Percentiles rank a stretch among this genome's conserved stretches.
phyloP scores from a whole-genome alignment of 2,113 vertebrate genomes.

The Tonatia bakeri region DNA sequence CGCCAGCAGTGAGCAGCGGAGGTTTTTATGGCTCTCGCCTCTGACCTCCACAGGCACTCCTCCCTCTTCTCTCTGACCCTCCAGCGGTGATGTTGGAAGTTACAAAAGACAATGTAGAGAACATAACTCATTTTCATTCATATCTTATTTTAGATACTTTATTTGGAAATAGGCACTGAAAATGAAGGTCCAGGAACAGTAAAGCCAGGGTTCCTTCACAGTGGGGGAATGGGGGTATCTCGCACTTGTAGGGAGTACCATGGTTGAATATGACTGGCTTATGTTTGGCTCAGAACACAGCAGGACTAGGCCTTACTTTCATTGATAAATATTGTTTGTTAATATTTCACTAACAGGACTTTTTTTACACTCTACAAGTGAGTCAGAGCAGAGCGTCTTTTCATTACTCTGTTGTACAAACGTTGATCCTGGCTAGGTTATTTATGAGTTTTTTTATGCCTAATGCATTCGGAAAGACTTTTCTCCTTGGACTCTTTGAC shows the following conservation, averaged over 20 bases:
- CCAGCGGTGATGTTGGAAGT: not conserved
- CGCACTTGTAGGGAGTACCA: not conserved
- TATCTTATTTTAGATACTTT: constrained; percentile 62
- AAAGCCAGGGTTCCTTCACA: not conserved
- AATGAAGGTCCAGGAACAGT: constrained; percentile 60
- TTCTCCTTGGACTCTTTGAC: not conserved
- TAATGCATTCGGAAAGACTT: constrained; percentile 67
- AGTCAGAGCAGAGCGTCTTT: constrained; percentile 54
- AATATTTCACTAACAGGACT: constrained; percentile 64
- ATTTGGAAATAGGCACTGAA: constrained; percentile 73
- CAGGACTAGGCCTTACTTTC: constrained; percentile 82
- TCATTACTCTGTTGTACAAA: constrained; percentile 44
- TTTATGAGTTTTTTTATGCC: constrained; percentile 63
- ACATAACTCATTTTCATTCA: constrained; percentile 66
- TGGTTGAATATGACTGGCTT: not conserved
- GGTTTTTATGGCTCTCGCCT: rapidly evolving
- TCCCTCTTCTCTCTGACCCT: not conserved
- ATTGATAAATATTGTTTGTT: constrained; percentile 72
- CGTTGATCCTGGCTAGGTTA: constrained; percentile 54
- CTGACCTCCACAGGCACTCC: not conserved
- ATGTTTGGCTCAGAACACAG: constrained; percentile 61
- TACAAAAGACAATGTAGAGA: constrained; percentile 54
- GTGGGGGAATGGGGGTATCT: not conserved
- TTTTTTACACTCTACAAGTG: not conserved
- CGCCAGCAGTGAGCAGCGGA: not conserved